Base-by-base conservation (phyloP, 2,888 invertebrate genomes). In the Eupeodes latifasciatus region DNA sequence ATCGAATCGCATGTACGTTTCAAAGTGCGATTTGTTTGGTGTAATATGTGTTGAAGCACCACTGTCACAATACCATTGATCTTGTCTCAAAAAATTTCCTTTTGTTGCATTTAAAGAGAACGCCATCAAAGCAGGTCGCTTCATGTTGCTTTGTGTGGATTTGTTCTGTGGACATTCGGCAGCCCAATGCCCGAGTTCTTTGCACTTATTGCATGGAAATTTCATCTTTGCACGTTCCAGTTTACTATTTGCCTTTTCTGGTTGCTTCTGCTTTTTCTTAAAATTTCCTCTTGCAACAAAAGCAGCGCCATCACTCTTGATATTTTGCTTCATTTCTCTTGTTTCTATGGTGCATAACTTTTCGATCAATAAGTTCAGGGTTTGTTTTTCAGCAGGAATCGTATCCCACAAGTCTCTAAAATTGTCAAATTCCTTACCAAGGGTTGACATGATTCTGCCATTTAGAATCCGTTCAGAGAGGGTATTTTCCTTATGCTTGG, bases 21-120 rank as follows among this genome's bases (percentile, higher is more conserved):
- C 55, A 64, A 76, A 76, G 44, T 66, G 53, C 5, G 51, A 55
- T 64, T 76, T 64, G 57, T 27, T 57, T 11, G 57, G 57, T 27
- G 57, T 57, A 40, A 40, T 40, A 40, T 40, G 40, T 40, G 6
- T 40, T 40, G 6, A 40, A 40, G 6, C 40, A 40, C 27, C 57
- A 7, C 57, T 57, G 11, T 57, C 57, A 19, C 27, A 57, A 27
- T 27, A 57, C 57, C 57, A 57, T 57, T 57, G 19, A 11, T 57
- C 10, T 10, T n/a, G 3, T 34, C 34, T 59, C 11, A 34, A 34
- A 12, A 59, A 11, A 34, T 34, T 59, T 4, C 14, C 14, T 3
- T n/a, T 59, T 59, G 59, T 14, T 34, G 34, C 34, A 59, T 59
- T 34, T 27, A 36, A 34, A n/a, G 59, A 34, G 14, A 34, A 59